Conservation (phyloP, 2,113 vertebrate species). For the Siniperca knerii region DNA sequence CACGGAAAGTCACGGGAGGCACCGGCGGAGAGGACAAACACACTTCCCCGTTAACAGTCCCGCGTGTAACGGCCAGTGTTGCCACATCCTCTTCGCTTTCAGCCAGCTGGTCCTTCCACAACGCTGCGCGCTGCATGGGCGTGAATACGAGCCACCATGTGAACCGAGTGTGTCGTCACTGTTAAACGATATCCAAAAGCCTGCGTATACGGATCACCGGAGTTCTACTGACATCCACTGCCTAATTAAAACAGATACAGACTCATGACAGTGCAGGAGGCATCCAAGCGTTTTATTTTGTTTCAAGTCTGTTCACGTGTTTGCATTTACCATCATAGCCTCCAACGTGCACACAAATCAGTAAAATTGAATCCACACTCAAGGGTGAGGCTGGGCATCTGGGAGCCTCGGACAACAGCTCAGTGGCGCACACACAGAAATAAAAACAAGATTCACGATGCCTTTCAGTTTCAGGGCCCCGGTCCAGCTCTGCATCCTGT, state of each 20-base stretch:
- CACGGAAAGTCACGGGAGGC: too few species aligned
- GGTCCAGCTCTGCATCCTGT: background rate
- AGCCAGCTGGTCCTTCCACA: too few species aligned
- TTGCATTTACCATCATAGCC: background rate
- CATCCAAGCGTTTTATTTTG: background rate
- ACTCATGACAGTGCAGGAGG: background rate
- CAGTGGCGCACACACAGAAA: background rate
- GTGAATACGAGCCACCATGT: too few species aligned
- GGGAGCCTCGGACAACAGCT: background rate
- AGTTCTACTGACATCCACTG: background rate
- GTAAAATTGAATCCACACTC: background rate
- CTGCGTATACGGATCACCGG: too few species aligned
- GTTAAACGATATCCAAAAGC: too few species aligned
- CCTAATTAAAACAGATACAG: background rate
- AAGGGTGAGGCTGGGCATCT: background rate
- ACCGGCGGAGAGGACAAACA: too few species aligned
- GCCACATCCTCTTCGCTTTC: too few species aligned
- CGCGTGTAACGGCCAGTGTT: too few species aligned
- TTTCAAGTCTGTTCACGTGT: background rate
- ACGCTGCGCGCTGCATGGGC: too few species aligned
- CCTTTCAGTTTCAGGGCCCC: background rate
- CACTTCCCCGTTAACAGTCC: too few species aligned
- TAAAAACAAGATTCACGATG: background rate
- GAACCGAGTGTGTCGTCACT: too few species aligned
- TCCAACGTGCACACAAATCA: background rate